These are phyloP conservation scores for Dicranocentrus wangi DNA, from an alignment of 2,888 invertebrate genomes.

Conservation along the genomic window DNA sequence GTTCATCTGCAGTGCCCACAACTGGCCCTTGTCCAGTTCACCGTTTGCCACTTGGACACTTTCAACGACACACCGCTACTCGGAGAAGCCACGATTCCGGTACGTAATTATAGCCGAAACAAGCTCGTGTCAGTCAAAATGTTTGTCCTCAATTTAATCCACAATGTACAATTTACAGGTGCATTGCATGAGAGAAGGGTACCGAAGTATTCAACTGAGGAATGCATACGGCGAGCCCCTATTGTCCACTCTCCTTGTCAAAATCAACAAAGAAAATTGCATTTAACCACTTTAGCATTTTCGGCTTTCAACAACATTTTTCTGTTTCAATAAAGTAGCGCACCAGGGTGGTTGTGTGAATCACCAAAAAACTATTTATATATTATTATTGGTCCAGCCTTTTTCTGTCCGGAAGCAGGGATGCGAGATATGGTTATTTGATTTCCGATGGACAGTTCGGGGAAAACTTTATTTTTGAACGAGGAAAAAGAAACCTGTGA, in stretches of 20 bases:
- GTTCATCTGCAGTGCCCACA: constrained; percentile 88
- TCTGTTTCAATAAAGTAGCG: neutral
- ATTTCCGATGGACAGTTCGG: constrained; percentile 15
- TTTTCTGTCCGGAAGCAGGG: constrained; percentile 38
- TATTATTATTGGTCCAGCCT: neutral
- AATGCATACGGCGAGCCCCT: constrained; percentile 40
- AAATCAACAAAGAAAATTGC: neutral
- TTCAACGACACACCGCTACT: constrained; percentile 97
- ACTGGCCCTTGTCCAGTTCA: constrained; percentile 88
- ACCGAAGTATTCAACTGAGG: constrained; percentile 23
- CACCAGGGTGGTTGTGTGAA: neutral
- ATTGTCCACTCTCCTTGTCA: constrained; percentile 26
- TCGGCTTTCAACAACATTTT: neutral
- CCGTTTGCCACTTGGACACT: constrained; percentile 95
- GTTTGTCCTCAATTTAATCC: constrained; percentile 48
- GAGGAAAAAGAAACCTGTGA: constrained; percentile 16
- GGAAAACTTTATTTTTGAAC: neutral
- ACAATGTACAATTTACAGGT: constrained; percentile 8
- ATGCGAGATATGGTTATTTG: constrained; percentile 19
- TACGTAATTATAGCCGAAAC: too few species aligned
- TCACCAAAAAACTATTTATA: neutral
- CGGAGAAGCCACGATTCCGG: constrained; percentile 94
- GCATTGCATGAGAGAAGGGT: constrained; percentile 26
- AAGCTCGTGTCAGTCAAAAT: too few species aligned
- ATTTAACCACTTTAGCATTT: neutral